A percentile compares a stretch with the other conserved stretches of the same genome.
Evolutionary conservation across 2,113 vertebrate species (phyloP).

Genomic region (Dasypus novemcinctus): DNA sequence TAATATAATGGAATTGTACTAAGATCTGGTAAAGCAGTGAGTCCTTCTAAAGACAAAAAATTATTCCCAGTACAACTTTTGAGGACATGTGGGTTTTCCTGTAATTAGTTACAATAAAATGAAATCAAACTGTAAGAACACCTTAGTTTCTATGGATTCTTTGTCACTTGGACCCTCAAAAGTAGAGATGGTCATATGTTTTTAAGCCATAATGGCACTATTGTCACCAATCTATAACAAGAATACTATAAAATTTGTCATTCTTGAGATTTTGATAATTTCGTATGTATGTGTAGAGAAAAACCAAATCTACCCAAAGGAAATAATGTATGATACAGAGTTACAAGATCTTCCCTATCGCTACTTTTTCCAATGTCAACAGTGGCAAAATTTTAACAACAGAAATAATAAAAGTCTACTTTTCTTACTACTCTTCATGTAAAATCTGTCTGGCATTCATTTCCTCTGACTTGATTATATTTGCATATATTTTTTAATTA

Average conservation of each 20-base stretch:
- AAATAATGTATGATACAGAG: not conserved
- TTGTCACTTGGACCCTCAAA: not conserved
- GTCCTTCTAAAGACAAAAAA: not conserved
- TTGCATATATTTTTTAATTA: slow-evolving; percentile 73
- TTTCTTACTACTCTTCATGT: slow-evolving; percentile 29
- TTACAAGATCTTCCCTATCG: not conserved
- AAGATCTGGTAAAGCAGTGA: not conserved
- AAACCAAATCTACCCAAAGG: not conserved
- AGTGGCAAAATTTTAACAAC: slow-evolving; percentile 13
- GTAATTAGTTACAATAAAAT: not conserved
- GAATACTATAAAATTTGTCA: not conserved
- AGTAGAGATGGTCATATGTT: not conserved
- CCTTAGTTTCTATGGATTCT: not conserved
- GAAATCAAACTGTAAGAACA: not conserved
- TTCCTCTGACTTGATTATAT: slow-evolving; percentile 68
- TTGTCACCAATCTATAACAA: not conserved
- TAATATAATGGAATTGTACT: not conserved
- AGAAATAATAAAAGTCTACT: not conserved
- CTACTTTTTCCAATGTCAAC: not conserved
- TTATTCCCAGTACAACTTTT: not conserved
- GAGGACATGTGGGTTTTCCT: not conserved
- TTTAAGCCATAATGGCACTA: not conserved
- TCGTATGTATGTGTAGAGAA: not conserved
- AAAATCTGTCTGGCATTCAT: slow-evolving; percentile 17
- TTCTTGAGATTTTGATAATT: not conserved